Percentiles rank a stretch among this genome's conserved stretches.
These are phyloP conservation scores for Drosophila chauvacae DNA, from an alignment of 1,140 invertebrate genomes.

Conservation along the genomic window DNA sequence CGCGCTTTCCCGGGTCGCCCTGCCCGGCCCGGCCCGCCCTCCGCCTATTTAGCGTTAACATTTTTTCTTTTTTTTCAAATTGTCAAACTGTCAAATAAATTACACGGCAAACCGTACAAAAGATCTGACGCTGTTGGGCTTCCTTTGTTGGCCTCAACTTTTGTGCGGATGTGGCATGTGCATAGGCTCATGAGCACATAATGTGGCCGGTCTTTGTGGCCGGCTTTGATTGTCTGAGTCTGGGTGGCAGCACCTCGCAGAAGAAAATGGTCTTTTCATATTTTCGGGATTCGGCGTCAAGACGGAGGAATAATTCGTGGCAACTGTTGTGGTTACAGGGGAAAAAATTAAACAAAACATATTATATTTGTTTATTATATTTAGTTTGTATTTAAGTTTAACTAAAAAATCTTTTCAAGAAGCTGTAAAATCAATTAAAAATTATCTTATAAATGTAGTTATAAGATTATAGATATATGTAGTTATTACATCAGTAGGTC, in stretches of 20 bases:
- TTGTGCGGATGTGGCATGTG: conserved; percentile 45
- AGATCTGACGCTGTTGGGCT: conserved; percentile 61
- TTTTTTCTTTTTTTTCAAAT: conserved; percentile 54
- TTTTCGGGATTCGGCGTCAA: conserved; percentile 7
- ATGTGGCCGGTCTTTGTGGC: conserved; percentile 62
- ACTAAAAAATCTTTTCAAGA: no score
- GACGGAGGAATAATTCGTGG: conserved; percentile 10
- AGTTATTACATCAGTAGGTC: no score
- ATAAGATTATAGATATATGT: no score
- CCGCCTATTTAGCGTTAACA: conserved; percentile 32
- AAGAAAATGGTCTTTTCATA: conserved; percentile 28
- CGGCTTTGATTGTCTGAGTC: conserved; percentile 53
- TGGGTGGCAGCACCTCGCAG: conserved; percentile 22
- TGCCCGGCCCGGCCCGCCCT: not conserved
- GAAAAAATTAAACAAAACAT: not conserved
- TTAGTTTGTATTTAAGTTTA: no score
- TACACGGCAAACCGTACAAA: conserved; percentile 67
- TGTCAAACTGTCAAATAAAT: conserved; percentile 82
- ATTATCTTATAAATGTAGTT: no score
- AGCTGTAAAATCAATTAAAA: no score
- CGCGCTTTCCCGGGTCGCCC: conserved; percentile 53
- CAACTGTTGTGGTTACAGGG: not conserved
- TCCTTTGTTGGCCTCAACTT: conserved; percentile 50
- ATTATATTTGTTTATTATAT: no score
- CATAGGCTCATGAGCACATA: conserved; percentile 36